Percentiles rank a stretch among this genome's conserved stretches.
Conservation (phyloP, 2,113 vertebrate genomes). For the Phalacrocorax brasilianus region DNA sequence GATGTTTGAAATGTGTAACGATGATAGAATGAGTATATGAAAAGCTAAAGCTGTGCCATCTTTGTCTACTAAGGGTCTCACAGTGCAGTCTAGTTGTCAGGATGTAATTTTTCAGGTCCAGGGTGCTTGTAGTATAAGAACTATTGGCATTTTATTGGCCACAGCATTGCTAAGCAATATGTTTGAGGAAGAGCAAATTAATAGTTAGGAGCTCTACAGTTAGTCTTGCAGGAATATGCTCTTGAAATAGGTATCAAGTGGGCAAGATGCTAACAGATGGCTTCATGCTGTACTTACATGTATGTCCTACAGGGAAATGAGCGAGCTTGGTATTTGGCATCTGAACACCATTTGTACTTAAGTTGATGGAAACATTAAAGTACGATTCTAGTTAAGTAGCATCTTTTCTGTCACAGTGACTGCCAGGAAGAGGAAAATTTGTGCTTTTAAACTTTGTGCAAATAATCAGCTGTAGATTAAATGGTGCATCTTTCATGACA, state of each 20-base stretch:
- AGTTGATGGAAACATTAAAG: background rate
- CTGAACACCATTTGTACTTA: background rate
- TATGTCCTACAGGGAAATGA: background rate
- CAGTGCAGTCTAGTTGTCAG: background rate
- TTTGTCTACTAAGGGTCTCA: background rate
- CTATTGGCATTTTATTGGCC: background rate
- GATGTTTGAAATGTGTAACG: background rate
- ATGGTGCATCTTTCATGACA: background rate
- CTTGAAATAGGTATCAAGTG: background rate
- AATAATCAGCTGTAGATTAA: background rate
- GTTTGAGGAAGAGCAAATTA: background rate
- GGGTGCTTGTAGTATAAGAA: background rate
- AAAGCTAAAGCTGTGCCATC: background rate
- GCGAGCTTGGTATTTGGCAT: background rate
- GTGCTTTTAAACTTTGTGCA: background rate
- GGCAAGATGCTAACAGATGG: background rate
- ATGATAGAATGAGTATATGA: background rate
- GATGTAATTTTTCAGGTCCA: background rate
- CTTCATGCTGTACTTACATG: background rate
- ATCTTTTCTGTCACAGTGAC: background rate
- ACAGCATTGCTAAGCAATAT: background rate
- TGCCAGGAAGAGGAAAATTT: background rate
- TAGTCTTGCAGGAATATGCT: background rate
- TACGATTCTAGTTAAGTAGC: background rate
- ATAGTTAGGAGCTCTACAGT: background rate